Base-by-base conservation (phyloP, 2,888 invertebrate species). In the Meliscaeva auricollis region DNA sequence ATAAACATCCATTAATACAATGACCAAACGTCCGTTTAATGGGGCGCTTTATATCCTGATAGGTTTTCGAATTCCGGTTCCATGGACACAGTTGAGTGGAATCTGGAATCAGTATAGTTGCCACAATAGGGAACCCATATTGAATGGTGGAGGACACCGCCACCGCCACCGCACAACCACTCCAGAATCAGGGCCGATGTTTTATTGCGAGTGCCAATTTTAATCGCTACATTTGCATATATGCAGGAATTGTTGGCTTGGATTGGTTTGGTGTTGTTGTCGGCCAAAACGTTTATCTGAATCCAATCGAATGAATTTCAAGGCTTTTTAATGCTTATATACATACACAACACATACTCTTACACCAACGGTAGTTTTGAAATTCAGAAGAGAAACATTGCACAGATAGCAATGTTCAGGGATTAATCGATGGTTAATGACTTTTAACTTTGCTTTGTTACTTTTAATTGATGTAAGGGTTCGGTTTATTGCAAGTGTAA, bases 1-100 rank as follows among this genome's bases (percentile, higher is more conserved):
- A 87, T 81, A 76, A 85, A 83, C 79, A 73, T 78, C 88, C 76
- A 88, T 88, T 87, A 88, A 88, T 88, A 87, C 87, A 87, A 87
- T 82, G 87, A 83, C 83, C 87, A 88, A 88, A 88, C 88, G 87
- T 88, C 88, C 88, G 87, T 88, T 88, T 88, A 88, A 88, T 88
- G 87, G 88, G 81, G 77, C 82, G 78, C 87, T 87, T 87, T 87
- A 87, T 82, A 76, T 82, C 78, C 82, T 87, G 87, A 82, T 87
- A 80, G 87, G 82, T 87, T 87, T 82, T 77, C 77, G 74, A 82
- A 87, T 78, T 82, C 87, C 82, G 87, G 82, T 75, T 74, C 64
- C 80, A 77, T 80, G 70, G 77, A 77, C 70, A 74, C 74, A 56
- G 58, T 82, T 56, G 82, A 82, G 64, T 87, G 77, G 82, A 82